phyloP scores from a whole-genome alignment of 2,888 invertebrate species.

The Nymphalis polychloros region DNA sequence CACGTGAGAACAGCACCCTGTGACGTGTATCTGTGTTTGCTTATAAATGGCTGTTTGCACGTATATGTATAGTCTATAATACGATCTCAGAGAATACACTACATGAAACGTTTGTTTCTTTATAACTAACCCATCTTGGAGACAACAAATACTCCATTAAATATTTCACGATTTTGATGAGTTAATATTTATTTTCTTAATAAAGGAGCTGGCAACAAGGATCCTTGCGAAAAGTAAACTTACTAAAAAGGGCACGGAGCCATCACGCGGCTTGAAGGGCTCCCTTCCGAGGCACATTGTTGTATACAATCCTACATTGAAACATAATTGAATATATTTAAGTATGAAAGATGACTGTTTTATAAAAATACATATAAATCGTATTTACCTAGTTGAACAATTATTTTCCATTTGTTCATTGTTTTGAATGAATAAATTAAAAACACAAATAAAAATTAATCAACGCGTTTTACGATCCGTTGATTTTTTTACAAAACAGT shows the following conservation, averaged over 20 bases:
- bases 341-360: not conserved
- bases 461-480: conserved; percentile 13
- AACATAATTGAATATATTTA: not conserved
- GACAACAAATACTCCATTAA: too few species aligned
- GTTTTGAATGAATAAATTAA: not conserved
- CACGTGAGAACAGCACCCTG: not conserved
- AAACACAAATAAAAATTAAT: conserved; percentile 16
- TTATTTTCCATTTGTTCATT: conserved; percentile 4
- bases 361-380: too few species aligned
- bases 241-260: conserved; percentile 60
- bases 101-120: too few species aligned
- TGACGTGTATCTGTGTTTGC: not conserved
- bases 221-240: conserved; percentile 42
- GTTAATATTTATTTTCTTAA: too few species aligned
- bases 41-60: not conserved
- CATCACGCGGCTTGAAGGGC: conserved; percentile 56
- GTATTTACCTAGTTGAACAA: conserved; percentile 2
- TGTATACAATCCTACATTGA: conserved; percentile 14
- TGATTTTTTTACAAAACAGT: not conserved
- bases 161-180: too few species aligned
- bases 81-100: too few species aligned
- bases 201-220: not conserved
- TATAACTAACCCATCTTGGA: too few species aligned
- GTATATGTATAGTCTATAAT: too few species aligned
- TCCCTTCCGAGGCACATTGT: conserved; percentile 47